Evolutionary conservation across 1,140 invertebrate genomes (phyloP).

Genomic region (Eubasilissa regina): DNA sequence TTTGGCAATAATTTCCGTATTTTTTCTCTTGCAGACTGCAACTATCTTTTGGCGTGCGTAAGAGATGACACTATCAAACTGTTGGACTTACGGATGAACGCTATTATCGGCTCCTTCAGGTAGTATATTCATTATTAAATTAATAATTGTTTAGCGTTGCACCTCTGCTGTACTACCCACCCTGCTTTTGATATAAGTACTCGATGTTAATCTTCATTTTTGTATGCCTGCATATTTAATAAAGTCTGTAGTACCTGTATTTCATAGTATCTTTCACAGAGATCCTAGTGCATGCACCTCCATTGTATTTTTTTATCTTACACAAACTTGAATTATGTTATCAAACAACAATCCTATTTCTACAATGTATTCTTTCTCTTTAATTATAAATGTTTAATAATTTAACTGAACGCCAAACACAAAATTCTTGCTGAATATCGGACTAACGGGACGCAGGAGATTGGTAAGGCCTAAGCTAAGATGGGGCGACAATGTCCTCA

Average conservation of each 20-base stretch:
- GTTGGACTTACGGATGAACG: slow-evolving; percentile 94
- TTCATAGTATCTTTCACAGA: not conserved
- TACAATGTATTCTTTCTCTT: too few relatives aligned
- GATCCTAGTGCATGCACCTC: too few relatives aligned
- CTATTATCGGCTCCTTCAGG: slow-evolving; percentile 91
- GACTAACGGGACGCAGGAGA: too few relatives aligned
- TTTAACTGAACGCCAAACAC: too few relatives aligned
- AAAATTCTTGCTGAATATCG: too few relatives aligned
- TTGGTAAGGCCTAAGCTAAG: too few relatives aligned
- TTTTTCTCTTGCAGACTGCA: slow-evolving; percentile 81
- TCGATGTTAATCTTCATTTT: not conserved
- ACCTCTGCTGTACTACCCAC: not conserved
- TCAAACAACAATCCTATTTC: too few relatives aligned
- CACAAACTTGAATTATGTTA: too few relatives aligned
- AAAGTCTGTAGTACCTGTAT: not conserved
- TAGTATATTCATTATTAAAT: slow-evolving; percentile 63
- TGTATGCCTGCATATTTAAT: not conserved
- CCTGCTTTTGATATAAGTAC: not conserved
- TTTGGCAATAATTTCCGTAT: slow-evolving; percentile 42
- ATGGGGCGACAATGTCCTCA: too few relatives aligned
- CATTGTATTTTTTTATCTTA: too few relatives aligned
- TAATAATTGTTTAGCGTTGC: not conserved
- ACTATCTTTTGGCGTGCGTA: slow-evolving; percentile 91
- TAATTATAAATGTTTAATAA: too few relatives aligned
- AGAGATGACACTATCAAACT: slow-evolving; percentile 95